Conservation (phyloP, 2,888 invertebrate genomes). For the Polydrusus tereticollis region DNA sequence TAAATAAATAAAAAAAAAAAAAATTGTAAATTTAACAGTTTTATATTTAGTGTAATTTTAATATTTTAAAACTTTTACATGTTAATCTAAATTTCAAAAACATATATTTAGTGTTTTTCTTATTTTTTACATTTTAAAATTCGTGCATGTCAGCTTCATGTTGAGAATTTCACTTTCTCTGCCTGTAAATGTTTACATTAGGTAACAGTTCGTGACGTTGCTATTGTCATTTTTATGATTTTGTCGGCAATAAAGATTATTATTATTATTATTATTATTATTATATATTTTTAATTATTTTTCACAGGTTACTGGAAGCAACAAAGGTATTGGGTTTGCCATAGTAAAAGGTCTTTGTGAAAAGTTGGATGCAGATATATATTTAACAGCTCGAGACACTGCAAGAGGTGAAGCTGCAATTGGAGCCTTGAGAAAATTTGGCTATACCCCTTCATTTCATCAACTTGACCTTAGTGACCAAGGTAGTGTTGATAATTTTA, state of each 20-base stretch:
- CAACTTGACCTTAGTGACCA: constrained; percentile 77
- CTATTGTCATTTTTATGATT: too few species aligned
- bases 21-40: too few species aligned
- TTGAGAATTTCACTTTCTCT: too few species aligned
- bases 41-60: too few species aligned
- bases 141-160: too few species aligned
- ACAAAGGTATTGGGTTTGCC: constrained; percentile 79
- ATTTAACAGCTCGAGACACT: constrained; percentile 76
- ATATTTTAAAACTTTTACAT: too few species aligned
- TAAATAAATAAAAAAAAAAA: too few species aligned
- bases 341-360: constrained; percentile 77
- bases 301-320: constrained; percentile 77
- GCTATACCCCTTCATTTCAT: constrained; percentile 73
- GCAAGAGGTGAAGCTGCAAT: constrained; percentile 73
- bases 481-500: constrained; percentile 72
- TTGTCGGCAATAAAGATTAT: not conserved
- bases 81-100: too few species aligned
- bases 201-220: too few species aligned
- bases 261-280: not conserved
- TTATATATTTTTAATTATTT: constrained; percentile 10
- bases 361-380: constrained; percentile 77
- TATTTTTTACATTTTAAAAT: too few species aligned
- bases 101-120: too few species aligned
- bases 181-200: too few species aligned
- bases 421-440: constrained; percentile 70